Percentiles rank a stretch among this genome's conserved stretches.
phyloP scores from a whole-genome alignment of 2,797 vertebrate species.

The Acanthurus tractus region DNA sequence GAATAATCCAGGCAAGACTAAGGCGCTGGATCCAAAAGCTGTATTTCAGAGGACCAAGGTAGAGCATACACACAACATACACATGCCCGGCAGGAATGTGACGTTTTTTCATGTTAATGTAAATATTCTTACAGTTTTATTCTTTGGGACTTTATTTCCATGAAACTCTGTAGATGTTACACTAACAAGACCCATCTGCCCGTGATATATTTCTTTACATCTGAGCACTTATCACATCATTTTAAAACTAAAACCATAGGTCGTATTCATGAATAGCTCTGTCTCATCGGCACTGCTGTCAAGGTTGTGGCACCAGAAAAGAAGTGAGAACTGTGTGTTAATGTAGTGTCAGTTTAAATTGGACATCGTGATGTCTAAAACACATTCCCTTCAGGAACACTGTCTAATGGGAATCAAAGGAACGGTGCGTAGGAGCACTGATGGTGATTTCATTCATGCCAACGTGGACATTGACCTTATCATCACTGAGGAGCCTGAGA shows the following conservation, averaged over 20 bases:
- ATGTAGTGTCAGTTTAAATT: neutral
- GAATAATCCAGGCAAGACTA: conserved; percentile 98
- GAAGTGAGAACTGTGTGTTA: too few species aligned
- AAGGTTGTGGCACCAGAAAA: too few species aligned
- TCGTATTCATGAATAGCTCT: too few species aligned
- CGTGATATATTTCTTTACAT: too few species aligned
- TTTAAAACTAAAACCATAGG: too few species aligned
- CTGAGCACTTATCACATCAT: too few species aligned
- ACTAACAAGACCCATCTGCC: too few species aligned
- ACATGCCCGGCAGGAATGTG: neutral
- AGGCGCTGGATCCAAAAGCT: conserved; percentile 96
- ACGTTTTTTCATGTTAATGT: neutral
- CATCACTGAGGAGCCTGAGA: conserved; percentile 97
- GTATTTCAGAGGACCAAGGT: conserved; percentile 99
- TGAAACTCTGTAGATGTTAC: too few species aligned
- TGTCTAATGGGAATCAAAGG: conserved; percentile 99
- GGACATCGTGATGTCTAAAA: neutral
- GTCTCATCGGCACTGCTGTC: too few species aligned
- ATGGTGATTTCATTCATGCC: conserved; percentile 98
- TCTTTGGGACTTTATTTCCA: too few species aligned
- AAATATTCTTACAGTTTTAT: neutral
- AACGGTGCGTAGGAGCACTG: conserved; percentile 94
- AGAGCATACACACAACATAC: conserved; percentile 27
- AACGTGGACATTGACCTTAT: conserved; percentile 99
- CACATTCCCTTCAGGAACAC: conserved; percentile 88